Evolutionary conservation across 1,140 invertebrate species (phyloP).

Genomic region (Piezodorus guildinii): DNA sequence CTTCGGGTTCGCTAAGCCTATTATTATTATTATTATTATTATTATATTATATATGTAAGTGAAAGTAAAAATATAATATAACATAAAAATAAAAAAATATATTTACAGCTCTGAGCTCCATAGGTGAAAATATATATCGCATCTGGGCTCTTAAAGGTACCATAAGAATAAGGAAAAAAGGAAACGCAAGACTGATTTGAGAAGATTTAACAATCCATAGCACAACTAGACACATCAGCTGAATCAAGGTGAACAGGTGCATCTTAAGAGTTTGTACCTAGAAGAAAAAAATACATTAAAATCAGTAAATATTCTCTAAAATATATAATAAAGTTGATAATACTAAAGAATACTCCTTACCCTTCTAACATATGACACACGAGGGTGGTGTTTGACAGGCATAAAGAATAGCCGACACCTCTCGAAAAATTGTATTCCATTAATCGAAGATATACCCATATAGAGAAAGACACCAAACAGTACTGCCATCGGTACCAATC

Average conservation of each 20-base stretch:
- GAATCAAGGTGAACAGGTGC: constrained; percentile 80
- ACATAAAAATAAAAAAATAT: constrained; percentile 2
- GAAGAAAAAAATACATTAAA: constrained; percentile 28
- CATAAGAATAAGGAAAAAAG: constrained; percentile 84
- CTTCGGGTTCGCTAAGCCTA: too few relatives aligned
- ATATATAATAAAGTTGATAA: background rate
- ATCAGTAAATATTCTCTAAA: background rate
- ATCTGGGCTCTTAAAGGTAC: constrained; percentile 72
- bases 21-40: too few relatives aligned
- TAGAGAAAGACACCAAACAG: constrained; percentile 94
- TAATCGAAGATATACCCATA: constrained; percentile 87
- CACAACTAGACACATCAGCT: constrained; percentile 60
- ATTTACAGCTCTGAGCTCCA: constrained; percentile 71
- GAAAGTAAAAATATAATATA: too few relatives aligned
- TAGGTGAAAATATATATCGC: constrained; percentile 56
- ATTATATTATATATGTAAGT: too few relatives aligned
- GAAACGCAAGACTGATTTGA: constrained; percentile 71
- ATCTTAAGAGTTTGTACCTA: constrained; percentile 82
- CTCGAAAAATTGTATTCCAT: constrained; percentile 86
- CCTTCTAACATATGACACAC: constrained; percentile 61
- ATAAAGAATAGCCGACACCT: constrained; percentile 71
- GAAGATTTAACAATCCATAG: constrained; percentile 85
- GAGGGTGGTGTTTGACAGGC: constrained; percentile 87
- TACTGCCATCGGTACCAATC: constrained; percentile 80
- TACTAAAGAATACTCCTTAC: constrained; percentile 35